phyloP scores from a whole-genome alignment of 2,888 invertebrate genomes.

The Sarcophaga subvicina region DNA sequence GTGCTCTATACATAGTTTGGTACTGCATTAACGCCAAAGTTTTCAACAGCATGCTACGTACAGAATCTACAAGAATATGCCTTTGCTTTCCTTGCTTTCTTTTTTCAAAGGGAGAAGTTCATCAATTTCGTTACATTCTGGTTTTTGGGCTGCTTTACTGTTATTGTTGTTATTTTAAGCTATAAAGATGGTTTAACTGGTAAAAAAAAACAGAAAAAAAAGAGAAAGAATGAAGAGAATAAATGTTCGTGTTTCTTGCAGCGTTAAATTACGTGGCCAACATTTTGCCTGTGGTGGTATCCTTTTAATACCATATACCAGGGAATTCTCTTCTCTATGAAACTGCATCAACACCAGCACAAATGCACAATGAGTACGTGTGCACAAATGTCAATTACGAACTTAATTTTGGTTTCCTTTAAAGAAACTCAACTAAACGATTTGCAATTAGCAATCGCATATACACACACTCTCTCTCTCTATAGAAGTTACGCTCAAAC shows the following conservation, averaged over 20 bases:
- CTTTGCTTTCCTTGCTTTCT: background rate
- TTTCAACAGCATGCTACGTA: slow-evolving; percentile 47
- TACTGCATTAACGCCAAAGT: slow-evolving; percentile 51
- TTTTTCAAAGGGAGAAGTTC: slow-evolving; percentile 36
- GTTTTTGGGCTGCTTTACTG: background rate
- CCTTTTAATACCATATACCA: slow-evolving; percentile 41
- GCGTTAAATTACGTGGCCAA: slow-evolving; percentile 64
- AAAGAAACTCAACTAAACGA: slow-evolving; percentile 38
- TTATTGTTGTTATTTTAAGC: background rate
- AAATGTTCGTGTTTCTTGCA: slow-evolving; percentile 50
- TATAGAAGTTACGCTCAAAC: no score
- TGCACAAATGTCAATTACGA: slow-evolving; percentile 53
- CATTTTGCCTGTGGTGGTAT: slow-evolving; percentile 43
- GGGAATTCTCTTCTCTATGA: slow-evolving; percentile 15
- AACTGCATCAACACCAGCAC: slow-evolving; percentile 28
- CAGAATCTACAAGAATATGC: slow-evolving; percentile 27
- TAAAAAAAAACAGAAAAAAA: slow-evolving; percentile 2
- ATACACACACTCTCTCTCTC: no score
- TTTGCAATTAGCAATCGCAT: slow-evolving; percentile 43
- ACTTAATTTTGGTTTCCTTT: slow-evolving; percentile 12
- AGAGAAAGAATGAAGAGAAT: no score
- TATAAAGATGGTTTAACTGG: background rate
- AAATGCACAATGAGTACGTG: slow-evolving; percentile 36
- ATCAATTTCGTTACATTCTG: slow-evolving; percentile 48
- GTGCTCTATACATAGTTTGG: slow-evolving; percentile 10